Percentiles rank a stretch among this genome's conserved stretches.
Conservation (phyloP, 2,797 vertebrate species). For the Anabas testudineus region DNA sequence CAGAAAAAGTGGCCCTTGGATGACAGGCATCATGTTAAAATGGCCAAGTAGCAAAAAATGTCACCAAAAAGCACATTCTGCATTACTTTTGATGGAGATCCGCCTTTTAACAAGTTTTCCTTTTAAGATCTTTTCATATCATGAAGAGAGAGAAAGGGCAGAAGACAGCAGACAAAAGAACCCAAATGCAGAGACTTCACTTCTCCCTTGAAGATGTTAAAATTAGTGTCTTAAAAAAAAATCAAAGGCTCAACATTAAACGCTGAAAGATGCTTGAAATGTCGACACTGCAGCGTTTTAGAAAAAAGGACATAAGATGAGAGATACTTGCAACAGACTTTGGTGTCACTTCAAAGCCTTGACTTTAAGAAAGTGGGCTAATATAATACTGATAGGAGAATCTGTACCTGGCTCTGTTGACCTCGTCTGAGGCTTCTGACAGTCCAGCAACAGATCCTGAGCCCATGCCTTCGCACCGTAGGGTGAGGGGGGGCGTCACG, state of each 20-base stretch:
- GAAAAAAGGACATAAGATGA: conserved; percentile 82
- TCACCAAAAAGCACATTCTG: conserved; percentile 75
- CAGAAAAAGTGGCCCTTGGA: conserved; percentile 60
- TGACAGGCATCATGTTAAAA: conserved; percentile 78
- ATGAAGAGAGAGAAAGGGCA: conserved; percentile 75
- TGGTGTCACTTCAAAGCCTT: conserved; percentile 87
- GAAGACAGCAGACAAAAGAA: conserved; percentile 83
- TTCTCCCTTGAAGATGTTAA: conserved; percentile 85
- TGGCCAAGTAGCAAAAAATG: conserved; percentile 76
- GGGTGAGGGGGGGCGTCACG: conserved; percentile 42
- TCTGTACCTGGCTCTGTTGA: conserved; percentile 77
- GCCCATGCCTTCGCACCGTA: conserved; percentile 54
- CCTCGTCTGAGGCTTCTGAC: conserved; percentile 73
- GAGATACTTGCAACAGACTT: conserved; percentile 84
- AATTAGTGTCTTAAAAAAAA: conserved; percentile 84
- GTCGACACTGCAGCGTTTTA: conserved; percentile 84
- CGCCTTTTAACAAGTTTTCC: conserved; percentile 77
- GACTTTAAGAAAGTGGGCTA: conserved; percentile 83
- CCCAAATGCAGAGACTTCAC: conserved; percentile 80
- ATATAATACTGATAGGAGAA: conserved; percentile 78
- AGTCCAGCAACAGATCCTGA: conserved; percentile 63
- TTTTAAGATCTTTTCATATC: conserved; percentile 77
- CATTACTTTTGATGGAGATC: conserved; percentile 76
- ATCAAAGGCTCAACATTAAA: conserved; percentile 85
- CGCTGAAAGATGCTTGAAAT: conserved; percentile 83